phyloP scores from a whole-genome alignment of 2,888 invertebrate genomes.

The Xestia c-nigrum region DNA sequence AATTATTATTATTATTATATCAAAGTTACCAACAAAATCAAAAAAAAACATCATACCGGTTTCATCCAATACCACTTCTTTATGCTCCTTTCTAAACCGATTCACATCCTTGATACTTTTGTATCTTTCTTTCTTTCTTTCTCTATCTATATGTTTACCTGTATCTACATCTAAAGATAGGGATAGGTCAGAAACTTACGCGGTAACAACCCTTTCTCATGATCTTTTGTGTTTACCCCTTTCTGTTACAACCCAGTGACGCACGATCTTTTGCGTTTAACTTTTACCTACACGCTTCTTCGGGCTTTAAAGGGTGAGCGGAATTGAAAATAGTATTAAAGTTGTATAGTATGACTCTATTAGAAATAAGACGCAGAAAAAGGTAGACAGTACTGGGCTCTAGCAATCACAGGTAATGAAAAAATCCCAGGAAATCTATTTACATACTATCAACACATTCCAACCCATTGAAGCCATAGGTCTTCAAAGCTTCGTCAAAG shows the following conservation, averaged over 20 bases:
- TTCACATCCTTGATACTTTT: background rate
- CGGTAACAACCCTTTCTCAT: conserved; percentile 36
- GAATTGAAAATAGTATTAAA: conserved; percentile 9
- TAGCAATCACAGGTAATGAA: too few relatives aligned
- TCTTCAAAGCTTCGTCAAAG: background rate
- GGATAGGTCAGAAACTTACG: conserved; percentile 42
- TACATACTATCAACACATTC: background rate
- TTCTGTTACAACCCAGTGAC: conserved; percentile 41
- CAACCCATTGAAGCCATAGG: background rate
- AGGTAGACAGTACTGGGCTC: too few relatives aligned
- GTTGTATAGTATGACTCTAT: background rate
- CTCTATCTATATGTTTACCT: conserved; percentile 13
- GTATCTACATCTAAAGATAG: conserved; percentile 2
- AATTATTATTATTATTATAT: too few relatives aligned
- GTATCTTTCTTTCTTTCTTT: background rate
- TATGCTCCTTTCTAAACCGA: background rate
- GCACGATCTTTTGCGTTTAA: conserved; percentile 45
- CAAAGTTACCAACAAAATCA: conserved; percentile 7
- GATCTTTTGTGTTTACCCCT: conserved; percentile 60
- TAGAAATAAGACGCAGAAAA: background rate
- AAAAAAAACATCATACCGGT: background rate
- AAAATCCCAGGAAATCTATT: background rate
- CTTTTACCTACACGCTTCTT: conserved; percentile 20
- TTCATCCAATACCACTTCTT: background rate
- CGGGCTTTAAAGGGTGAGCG: conserved; percentile 4